Conservation (phyloP, 2,888 invertebrate genomes). For the Drosophila greeni region DNA sequence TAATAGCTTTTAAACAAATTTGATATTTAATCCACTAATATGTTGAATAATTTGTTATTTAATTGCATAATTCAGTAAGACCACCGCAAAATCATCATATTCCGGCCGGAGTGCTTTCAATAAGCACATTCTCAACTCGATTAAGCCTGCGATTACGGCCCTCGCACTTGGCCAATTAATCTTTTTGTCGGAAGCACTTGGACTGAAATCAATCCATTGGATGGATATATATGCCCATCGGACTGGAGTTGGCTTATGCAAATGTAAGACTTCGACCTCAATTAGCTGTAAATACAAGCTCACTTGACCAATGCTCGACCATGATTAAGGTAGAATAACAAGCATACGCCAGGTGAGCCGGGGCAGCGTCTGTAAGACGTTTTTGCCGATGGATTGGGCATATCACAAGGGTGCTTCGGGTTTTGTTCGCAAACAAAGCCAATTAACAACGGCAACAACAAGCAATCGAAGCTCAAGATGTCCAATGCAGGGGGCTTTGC, state of each 20-base stretch:
- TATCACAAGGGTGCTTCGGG: constrained; percentile 14
- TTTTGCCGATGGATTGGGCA: constrained; percentile 23
- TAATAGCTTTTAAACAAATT: not conserved
- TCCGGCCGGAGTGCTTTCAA: not conserved
- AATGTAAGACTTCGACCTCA: constrained; percentile 28
- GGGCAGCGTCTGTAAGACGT: constrained; percentile 15
- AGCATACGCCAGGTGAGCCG: constrained; percentile 33
- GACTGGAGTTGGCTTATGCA: constrained; percentile 14
- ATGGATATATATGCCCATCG: not conserved
- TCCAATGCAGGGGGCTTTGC: constrained; percentile 4
- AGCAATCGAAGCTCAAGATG: constrained; percentile 34
- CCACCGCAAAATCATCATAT: not conserved
- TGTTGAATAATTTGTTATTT: constrained; percentile 1
- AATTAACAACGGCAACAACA: constrained; percentile 55
- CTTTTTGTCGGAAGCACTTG: constrained; percentile 13
- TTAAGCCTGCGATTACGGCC: not conserved
- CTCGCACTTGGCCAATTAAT: constrained; percentile 28
- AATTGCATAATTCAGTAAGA: not conserved
- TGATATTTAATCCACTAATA: not conserved
- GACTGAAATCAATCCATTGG: not conserved
- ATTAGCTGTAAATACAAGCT: constrained; percentile 38
- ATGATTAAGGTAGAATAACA: constrained; percentile 38
- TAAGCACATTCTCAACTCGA: constrained; percentile 8
- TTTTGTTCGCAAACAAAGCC: constrained; percentile 39
- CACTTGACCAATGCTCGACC: constrained; percentile 31